A percentile compares a stretch with the other conserved stretches of the same genome.
Conservation (phyloP, 2,888 invertebrate genomes). For the Argyra leucocephala region DNA sequence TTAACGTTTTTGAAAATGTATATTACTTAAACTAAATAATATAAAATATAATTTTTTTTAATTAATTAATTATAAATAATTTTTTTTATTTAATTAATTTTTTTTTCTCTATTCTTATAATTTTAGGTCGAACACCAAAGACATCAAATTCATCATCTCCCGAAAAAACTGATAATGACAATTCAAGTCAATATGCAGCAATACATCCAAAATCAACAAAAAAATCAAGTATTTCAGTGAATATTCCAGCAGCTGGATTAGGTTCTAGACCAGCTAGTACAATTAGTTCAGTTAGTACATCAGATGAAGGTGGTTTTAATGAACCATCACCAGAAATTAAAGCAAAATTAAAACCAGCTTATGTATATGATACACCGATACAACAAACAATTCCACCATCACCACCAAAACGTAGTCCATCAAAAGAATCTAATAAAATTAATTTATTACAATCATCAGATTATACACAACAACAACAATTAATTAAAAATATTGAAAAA, state of each 20-base stretch:
- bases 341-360: slow-evolving; percentile 46
- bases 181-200: slow-evolving; percentile 13
- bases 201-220: slow-evolving; percentile 31
- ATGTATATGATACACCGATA: slow-evolving; percentile 31
- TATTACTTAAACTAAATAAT: no score
- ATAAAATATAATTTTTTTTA: slow-evolving; percentile 1
- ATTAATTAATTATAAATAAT: background rate
- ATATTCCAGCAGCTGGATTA: slow-evolving; percentile 54
- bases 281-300: slow-evolving; percentile 52
- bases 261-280: slow-evolving; percentile 57
- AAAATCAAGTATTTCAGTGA: slow-evolving; percentile 52
- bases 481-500: slow-evolving; percentile 17
- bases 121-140: slow-evolving; percentile 27
- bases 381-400: background rate
- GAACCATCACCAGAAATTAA: slow-evolving; percentile 62
- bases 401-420: background rate
- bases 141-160: slow-evolving; percentile 20
- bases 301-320: slow-evolving; percentile 63
- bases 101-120: slow-evolving; percentile 14
- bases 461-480: slow-evolving; percentile 15
- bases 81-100: background rate
- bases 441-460: slow-evolving; percentile 13
- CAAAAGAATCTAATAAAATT: background rate
- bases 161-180: slow-evolving; percentile 18
- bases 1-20: no score